These are phyloP conservation scores for Furnarius figulus DNA, from an alignment of 2,113 vertebrate species.

Conservation along the genomic window DNA sequence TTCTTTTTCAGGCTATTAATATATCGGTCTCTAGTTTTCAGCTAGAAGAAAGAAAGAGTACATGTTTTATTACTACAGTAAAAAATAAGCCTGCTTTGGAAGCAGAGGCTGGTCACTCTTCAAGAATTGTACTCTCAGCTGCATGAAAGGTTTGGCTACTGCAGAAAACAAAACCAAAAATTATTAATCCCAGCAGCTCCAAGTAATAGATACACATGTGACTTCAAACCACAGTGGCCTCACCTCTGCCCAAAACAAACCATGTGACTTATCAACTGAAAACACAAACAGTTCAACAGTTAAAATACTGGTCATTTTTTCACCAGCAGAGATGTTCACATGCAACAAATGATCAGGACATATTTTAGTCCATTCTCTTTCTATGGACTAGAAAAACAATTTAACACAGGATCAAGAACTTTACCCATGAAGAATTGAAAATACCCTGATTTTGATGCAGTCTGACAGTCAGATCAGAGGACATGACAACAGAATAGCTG, in stretches of 20 bases:
- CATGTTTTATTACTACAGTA: neutral
- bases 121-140: neutral
- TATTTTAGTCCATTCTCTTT: neutral
- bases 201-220: neutral
- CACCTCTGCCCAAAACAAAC: neutral
- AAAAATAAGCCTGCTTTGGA: neutral
- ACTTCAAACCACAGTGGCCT: neutral
- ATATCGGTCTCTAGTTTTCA: constrained; percentile 95
- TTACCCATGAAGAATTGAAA: neutral
- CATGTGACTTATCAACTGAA: neutral
- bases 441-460: neutral
- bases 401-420: neutral
- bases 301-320: neutral
- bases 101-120: neutral
- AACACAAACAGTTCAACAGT: neutral
- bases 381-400: neutral
- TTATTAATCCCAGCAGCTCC: neutral
- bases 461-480: neutral
- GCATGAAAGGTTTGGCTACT: neutral
- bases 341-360: neutral
- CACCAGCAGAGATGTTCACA: neutral
- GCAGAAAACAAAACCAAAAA: neutral
- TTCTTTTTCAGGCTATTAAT: constrained; percentile 95
- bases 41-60: constrained; percentile 74
- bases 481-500: neutral